A percentile compares a stretch with the other conserved stretches of the same genome.
phyloP scores from a whole-genome alignment of 2,113 vertebrate genomes.

The Cygnus atratus region DNA sequence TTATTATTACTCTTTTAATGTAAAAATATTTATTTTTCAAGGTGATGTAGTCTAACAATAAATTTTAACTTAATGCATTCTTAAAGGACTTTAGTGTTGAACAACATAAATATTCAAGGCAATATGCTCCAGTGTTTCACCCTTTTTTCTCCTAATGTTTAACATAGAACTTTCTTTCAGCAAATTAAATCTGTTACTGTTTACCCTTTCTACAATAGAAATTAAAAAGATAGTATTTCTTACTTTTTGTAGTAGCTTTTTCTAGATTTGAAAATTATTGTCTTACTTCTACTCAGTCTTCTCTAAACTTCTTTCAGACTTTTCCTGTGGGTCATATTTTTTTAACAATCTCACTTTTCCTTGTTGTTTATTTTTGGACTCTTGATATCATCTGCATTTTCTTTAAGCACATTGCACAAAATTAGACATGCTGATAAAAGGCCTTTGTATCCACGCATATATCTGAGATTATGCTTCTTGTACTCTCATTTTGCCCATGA shows the following conservation, averaged over 20 bases:
- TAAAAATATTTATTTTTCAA: neutral
- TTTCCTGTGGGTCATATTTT: neutral
- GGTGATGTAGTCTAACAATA: neutral
- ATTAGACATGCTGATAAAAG: neutral
- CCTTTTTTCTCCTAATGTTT: neutral
- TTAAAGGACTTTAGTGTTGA: neutral
- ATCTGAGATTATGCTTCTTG: neutral
- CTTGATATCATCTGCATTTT: neutral
- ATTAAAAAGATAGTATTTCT: neutral
- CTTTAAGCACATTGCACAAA: neutral
- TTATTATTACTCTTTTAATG: neutral
- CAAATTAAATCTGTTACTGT: neutral
- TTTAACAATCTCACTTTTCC: neutral
- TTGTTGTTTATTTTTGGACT: neutral
- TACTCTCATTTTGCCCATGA: neutral
- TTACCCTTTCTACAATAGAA: neutral
- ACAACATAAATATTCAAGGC: neutral
- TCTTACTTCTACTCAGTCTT: neutral
- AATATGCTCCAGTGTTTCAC: neutral
- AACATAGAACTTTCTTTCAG: neutral
- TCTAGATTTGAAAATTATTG: neutral
- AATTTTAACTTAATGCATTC: neutral
- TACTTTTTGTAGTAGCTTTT: neutral
- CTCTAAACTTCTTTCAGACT: neutral
- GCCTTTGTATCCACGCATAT: neutral